phyloP scores from a whole-genome alignment of 2,888 invertebrate species.

The Oegoconia quadripuncta region DNA sequence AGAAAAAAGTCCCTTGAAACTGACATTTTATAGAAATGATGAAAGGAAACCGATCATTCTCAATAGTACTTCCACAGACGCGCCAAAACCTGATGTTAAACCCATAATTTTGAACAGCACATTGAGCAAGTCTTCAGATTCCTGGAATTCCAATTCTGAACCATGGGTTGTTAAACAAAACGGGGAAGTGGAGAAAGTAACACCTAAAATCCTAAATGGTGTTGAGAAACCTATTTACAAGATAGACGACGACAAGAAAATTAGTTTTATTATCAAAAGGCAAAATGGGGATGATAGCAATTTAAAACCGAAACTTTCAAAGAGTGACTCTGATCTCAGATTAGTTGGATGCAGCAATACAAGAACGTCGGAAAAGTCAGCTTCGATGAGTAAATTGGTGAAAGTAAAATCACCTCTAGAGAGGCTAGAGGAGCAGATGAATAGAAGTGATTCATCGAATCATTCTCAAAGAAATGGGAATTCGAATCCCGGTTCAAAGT shows the following conservation, averaged over 20 bases:
- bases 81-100: constrained; percentile 50
- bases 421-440: constrained; percentile 70
- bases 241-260: constrained; percentile 56
- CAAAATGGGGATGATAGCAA: constrained; percentile 47
- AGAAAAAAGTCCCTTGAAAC: constrained; percentile 71
- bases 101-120: constrained; percentile 69
- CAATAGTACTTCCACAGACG: constrained; percentile 49
- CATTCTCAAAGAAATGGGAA: constrained; percentile 45
- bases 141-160: constrained; percentile 46
- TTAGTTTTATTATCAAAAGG: constrained; percentile 55
- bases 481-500: constrained; percentile 42
- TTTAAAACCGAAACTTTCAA: constrained; percentile 44
- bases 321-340: constrained; percentile 54
- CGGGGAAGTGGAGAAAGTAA: constrained; percentile 66
- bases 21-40: constrained; percentile 62
- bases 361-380: constrained; percentile 45
- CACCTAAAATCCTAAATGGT: constrained; percentile 52
- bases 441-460: constrained; percentile 46
- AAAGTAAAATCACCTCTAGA: constrained; percentile 65
- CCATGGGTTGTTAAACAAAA: constrained; percentile 73
- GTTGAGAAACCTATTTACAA: constrained; percentile 43
- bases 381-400: constrained; percentile 48
- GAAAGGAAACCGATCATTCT: constrained; percentile 52
- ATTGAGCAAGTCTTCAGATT: constrained; percentile 50
- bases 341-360: constrained; percentile 27